Evolutionary conservation across 1,140 invertebrate genomes (phyloP).

Genomic region (Glossosoma conforme): DNA sequence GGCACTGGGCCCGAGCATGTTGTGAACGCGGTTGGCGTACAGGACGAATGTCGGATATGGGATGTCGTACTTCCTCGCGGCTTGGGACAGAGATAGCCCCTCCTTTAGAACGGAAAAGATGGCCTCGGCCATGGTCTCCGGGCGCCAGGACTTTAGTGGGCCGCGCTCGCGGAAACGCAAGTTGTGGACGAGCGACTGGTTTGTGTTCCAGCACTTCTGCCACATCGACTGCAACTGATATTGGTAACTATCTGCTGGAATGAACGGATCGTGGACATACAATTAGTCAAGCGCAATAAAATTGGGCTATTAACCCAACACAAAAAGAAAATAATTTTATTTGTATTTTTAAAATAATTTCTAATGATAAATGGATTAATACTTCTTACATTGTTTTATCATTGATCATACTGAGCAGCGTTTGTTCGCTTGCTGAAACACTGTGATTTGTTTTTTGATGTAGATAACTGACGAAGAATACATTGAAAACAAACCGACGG

Average conservation of each 20-base stretch:
- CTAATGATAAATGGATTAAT: too few species aligned
- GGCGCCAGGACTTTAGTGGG: constrained; percentile 86
- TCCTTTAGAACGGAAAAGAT: constrained; percentile 88
- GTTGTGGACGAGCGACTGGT: constrained; percentile 82
- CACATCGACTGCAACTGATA: constrained; percentile 90
- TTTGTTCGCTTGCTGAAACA: too few species aligned
- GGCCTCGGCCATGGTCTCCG: constrained; percentile 90
- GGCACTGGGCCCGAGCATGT: constrained; percentile 85
- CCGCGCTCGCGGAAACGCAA: constrained; percentile 86
- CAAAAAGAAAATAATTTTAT: background rate
- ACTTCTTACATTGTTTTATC: too few species aligned
- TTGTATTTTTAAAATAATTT: too few species aligned
- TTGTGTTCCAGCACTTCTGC: constrained; percentile 92
- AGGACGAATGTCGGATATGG: constrained; percentile 90
- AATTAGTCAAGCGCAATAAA: constrained; percentile 12
- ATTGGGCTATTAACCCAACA: too few species aligned
- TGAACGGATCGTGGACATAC: constrained; percentile 14
- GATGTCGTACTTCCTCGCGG: constrained; percentile 88
- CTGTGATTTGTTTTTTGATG: too few species aligned
- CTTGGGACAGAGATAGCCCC: constrained; percentile 81
- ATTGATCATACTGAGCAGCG: too few species aligned
- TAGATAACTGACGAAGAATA: too few species aligned
- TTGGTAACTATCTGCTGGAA: constrained; percentile 79
- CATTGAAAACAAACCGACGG: too few species aligned
- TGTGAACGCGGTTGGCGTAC: constrained; percentile 90